Evolutionary conservation across 2,888 invertebrate genomes (phyloP).

Genomic region (Tryphoninae sp.): DNA sequence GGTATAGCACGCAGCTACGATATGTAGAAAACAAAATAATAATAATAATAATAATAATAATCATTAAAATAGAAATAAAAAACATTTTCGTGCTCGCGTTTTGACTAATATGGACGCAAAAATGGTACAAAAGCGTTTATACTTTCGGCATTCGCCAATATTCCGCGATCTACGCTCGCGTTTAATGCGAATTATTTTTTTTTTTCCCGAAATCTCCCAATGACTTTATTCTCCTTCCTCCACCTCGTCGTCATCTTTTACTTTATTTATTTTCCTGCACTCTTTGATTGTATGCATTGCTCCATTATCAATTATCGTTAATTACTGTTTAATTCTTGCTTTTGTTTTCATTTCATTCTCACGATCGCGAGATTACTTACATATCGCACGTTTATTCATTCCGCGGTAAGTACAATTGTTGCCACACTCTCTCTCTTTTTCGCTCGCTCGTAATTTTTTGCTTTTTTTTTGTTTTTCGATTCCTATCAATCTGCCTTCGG

Average conservation of each 20-base stretch:
- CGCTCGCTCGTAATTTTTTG: slow-evolving; percentile 18
- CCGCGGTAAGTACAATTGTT: slow-evolving; percentile 56
- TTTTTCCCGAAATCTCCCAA: slow-evolving; percentile 45
- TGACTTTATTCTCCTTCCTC: slow-evolving; percentile 39
- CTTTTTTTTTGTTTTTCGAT: slow-evolving; percentile 4
- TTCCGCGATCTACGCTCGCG: slow-evolving; percentile 49
- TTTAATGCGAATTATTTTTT: slow-evolving; percentile 45
- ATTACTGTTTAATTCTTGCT: slow-evolving; percentile 37
- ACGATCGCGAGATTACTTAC: slow-evolving; percentile 47
- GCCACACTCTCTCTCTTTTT: slow-evolving; percentile 54
- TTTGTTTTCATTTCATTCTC: slow-evolving; percentile 32
- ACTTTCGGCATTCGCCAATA: slow-evolving; percentile 53
- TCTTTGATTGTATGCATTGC: slow-evolving; percentile 74
- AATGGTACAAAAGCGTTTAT: slow-evolving; percentile 75
- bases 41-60: slow-evolving; percentile 61
- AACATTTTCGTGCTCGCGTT: slow-evolving; percentile 69
- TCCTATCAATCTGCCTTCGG: slow-evolving; percentile 56
- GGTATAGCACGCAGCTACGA: slow-evolving; percentile 49
- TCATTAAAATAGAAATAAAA: slow-evolving; percentile 60
- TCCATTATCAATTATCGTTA: slow-evolving; percentile 54
- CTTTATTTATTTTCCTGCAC: slow-evolving; percentile 59
- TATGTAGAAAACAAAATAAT: slow-evolving; percentile 33
- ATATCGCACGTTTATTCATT: slow-evolving; percentile 42
- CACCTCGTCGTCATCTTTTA: slow-evolving; percentile 18
- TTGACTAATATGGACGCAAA: slow-evolving; percentile 77